phyloP scores from a whole-genome alignment of 2,113 vertebrate species.

The Progne subis region DNA sequence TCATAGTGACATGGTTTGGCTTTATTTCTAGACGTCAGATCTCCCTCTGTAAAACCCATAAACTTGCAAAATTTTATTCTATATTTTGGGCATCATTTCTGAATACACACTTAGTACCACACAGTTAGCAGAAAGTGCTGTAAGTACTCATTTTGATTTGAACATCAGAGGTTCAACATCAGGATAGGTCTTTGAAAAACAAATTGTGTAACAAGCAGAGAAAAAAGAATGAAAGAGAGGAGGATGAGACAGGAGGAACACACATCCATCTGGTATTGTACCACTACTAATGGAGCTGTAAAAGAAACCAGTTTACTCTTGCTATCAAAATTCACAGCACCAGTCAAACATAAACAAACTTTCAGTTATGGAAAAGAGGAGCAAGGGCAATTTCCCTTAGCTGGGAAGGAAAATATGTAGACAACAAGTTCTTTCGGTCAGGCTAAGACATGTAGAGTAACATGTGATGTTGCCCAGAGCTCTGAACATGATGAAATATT shows the following conservation, averaged over 20 bases:
- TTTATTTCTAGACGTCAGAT: neutral
- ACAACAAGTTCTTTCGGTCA: conserved; percentile 44
- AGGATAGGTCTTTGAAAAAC: neutral
- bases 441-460: conserved; percentile 22
- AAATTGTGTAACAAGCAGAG: neutral
- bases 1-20: neutral
- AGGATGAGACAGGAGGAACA: neutral
- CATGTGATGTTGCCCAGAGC: conserved; percentile 33
- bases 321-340: neutral
- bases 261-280: neutral
- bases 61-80: neutral
- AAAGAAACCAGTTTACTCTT: conserved; percentile 4
- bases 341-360: conserved; percentile 1
- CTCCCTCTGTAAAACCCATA: neutral
- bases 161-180: neutral
- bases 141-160: neutral
- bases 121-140: neutral
- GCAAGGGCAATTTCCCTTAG: neutral
- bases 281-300: neutral
- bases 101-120: neutral
- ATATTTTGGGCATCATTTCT: neutral
- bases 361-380: neutral
- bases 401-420: neutral
- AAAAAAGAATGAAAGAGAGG: neutral
- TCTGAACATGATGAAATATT: conserved; percentile 2